Base-by-base conservation (phyloP, 1,140 invertebrate genomes). In the Heliconius himera region DNA sequence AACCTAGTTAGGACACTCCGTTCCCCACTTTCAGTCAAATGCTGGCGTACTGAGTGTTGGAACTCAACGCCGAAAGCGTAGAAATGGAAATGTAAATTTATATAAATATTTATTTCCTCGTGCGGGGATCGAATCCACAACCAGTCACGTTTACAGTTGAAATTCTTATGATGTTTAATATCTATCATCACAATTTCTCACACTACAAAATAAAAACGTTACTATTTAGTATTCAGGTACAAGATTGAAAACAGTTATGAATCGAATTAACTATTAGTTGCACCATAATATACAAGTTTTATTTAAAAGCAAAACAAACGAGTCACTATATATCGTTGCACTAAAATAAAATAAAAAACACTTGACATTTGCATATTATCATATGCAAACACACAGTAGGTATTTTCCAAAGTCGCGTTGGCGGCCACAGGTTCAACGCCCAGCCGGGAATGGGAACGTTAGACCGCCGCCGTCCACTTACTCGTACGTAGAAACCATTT, bases 401-500 rank as follows among this genome's bases (percentile, higher is more conserved):
- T 66, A 29, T 66, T 66, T 66, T 66, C 9, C 60, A 13, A 66
- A n/a, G 22, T 20, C 74, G 54, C 60, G 74, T 76, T 76, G 74
- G 74, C 74, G 74, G 56, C 6, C 56, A 22, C 74, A 49, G 74
- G 76, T 77, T 77, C 76, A 77, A 77, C 51, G 76, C 76, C 76
- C 76, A 72, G 66, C 1, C 41, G 38, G 41, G 20, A 77, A 72
- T 77, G 76, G 36, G 70, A 41, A 36, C 73, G 20, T 4, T 22
- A 70, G 46, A 74, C 22, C 46, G 36, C 49, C 73, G 49, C 13
- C 46, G 36, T 33, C 73, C 74, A 38, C 49, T 36, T 75, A n/a
- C n/a, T n/a, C n/a, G n/a, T n/a, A 75, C 26, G 51, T 75, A 4
- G 54, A 75, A 60, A 66, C 18, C 22, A 60, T 66, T 70, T 26